A percentile compares a stretch with the other conserved stretches of the same genome.
Conservation (phyloP, 2,888 invertebrate genomes). For the Caenorhabditis virilis region DNA sequence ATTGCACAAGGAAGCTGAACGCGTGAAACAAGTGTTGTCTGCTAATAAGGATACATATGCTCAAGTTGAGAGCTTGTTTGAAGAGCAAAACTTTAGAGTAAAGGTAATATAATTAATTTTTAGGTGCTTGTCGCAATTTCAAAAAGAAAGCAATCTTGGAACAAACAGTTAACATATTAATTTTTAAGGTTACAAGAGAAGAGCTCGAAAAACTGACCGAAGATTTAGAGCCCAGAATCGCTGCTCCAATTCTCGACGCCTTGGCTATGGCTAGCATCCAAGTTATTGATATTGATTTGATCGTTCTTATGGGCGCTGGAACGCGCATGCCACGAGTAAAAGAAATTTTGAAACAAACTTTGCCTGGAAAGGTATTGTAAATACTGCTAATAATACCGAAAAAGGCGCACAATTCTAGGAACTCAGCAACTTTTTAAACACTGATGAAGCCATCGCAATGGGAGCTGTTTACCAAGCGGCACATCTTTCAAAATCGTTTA, state of each 20-base stretch:
- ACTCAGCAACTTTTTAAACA: constrained; percentile 87
- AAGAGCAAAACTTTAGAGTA: constrained; percentile 85
- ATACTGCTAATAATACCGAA: background rate
- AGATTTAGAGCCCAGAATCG: constrained; percentile 81
- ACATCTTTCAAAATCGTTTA: constrained; percentile 91
- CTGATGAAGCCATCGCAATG: constrained; percentile 90
- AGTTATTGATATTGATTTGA: constrained; percentile 73
- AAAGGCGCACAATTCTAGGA: constrained; percentile 69
- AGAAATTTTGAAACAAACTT: constrained; percentile 33
- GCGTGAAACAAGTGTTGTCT: constrained; percentile 93
- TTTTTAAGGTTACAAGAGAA: constrained; percentile 76
- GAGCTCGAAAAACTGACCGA: constrained; percentile 83
- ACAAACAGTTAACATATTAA: too few relatives aligned
- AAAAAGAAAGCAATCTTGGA: constrained; percentile 5
- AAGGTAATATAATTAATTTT: constrained; percentile 26
- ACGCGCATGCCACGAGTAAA: constrained; percentile 78
- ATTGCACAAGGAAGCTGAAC: constrained; percentile 91
- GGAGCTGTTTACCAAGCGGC: constrained; percentile 80
- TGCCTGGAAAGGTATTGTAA: constrained; percentile 28
- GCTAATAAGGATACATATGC: constrained; percentile 92
- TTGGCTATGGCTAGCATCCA: constrained; percentile 77
- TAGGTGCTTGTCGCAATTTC: background rate
- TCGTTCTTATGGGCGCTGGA: constrained; percentile 86
- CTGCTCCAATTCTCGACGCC: constrained; percentile 82
- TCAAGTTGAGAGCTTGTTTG: constrained; percentile 89